Conservation (phyloP, 2,888 invertebrate genomes). For the Phyllotreta striolata region DNA sequence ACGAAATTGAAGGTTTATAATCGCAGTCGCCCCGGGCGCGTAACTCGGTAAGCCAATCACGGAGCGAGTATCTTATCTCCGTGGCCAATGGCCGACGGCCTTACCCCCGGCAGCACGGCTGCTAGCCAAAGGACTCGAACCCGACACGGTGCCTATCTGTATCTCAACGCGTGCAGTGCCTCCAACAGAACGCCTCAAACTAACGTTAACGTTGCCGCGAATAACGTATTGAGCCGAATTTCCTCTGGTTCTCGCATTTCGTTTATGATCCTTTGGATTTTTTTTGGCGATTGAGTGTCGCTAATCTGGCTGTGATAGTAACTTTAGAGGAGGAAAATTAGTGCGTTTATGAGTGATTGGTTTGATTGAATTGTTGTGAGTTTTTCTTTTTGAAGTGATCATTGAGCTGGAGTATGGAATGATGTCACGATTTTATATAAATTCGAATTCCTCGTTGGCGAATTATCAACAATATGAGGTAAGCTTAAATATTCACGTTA, state of each 20-base stretch:
- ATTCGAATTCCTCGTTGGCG: constrained; percentile 59
- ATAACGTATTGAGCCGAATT: constrained; percentile 20
- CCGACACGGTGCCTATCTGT: constrained; percentile 39
- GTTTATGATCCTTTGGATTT: constrained; percentile 12
- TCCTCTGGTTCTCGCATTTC: constrained; percentile 29
- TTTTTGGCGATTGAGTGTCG: neutral
- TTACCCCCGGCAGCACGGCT: constrained; percentile 57
- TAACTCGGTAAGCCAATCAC: constrained; percentile 60
- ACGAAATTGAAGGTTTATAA: constrained; percentile 60
- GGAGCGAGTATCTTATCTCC: constrained; percentile 54
- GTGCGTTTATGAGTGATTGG: constrained; percentile 43
- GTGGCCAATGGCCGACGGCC: constrained; percentile 62
- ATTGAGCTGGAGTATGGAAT: constrained; percentile 54
- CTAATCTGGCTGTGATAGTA: constrained; percentile 33
- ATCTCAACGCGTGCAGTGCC: constrained; percentile 54
- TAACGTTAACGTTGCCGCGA: constrained; percentile 36
- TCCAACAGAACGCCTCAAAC: constrained; percentile 54
- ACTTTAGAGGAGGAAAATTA: constrained; percentile 23
- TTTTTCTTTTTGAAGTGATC: constrained; percentile 36
- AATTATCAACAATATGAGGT: constrained; percentile 62
- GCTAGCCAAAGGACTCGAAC: constrained; percentile 56
- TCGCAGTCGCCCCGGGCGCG: constrained; percentile 58
- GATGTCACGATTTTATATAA: constrained; percentile 61
- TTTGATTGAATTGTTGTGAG: constrained; percentile 33
- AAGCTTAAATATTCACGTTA: too few species aligned